Percentiles rank a stretch among this genome's conserved stretches.
Evolutionary conservation across 2,888 invertebrate species (phyloP).

Genomic region (Drosophila kambysellisi): DNA sequence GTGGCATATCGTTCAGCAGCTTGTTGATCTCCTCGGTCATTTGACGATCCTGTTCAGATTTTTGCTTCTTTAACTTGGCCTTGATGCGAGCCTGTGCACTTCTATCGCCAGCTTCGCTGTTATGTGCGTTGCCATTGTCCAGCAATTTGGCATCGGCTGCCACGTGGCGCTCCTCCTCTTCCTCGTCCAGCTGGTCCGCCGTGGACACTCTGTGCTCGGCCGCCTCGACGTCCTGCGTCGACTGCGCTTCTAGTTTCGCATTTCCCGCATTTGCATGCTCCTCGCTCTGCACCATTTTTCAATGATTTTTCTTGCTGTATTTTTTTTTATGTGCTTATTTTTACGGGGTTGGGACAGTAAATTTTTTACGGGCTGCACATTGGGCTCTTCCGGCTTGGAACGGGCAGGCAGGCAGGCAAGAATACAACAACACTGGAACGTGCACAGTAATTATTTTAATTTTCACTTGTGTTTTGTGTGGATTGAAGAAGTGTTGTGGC

Average conservation of each 20-base stretch:
- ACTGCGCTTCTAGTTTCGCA: conserved; percentile 21
- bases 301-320: background rate
- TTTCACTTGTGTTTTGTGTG: conserved; percentile 17
- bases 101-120: conserved; percentile 6
- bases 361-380: conserved; percentile 36
- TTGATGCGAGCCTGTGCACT: conserved; percentile 42
- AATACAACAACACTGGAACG: conserved; percentile 12
- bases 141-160: conserved; percentile 72
- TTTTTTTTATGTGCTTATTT: conserved; percentile 4
- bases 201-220: background rate
- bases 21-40: conserved; percentile 85
- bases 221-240: conserved; percentile 40
- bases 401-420: conserved; percentile 16
- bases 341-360: background rate
- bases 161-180: conserved; percentile 41
- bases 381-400: conserved; percentile 41
- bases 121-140: conserved; percentile 63
- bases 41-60: conserved; percentile 77
- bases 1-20: conserved; percentile 85
- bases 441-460: conserved; percentile 68
- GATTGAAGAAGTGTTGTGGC: conserved; percentile 4
- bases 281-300: conserved; percentile 64
- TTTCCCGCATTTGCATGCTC: conserved; percentile 22
- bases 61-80: conserved; percentile 64
- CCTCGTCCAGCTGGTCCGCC: conserved; percentile 35